Percentiles rank a stretch among this genome's conserved stretches.
phyloP scores from a whole-genome alignment of 1,140 invertebrate species.

The Eriocheir sinensis region DNA sequence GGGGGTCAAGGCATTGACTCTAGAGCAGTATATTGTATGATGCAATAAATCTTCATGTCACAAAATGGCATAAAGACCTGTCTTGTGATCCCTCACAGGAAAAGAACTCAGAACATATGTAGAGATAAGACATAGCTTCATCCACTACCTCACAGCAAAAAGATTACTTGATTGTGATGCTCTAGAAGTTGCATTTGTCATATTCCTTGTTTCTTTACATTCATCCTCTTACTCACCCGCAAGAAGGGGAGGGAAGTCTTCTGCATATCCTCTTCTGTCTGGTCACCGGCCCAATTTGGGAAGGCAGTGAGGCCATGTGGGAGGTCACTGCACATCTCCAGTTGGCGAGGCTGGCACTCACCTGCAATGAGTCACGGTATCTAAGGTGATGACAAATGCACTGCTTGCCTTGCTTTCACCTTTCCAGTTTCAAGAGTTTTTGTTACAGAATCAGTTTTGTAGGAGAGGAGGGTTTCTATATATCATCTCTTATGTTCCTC shows the following conservation, averaged over 20 bases:
- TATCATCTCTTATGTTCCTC: too few species aligned
- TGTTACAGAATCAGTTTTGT: too few species aligned
- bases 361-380: neutral
- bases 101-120: neutral
- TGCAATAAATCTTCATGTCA: too few species aligned
- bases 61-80: too few species aligned
- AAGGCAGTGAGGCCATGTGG: conserved; percentile 54
- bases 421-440: too few species aligned
- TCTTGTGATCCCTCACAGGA: neutral
- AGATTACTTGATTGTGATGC: too few species aligned
- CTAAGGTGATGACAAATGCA: neutral
- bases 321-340: conserved; percentile 59
- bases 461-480: too few species aligned
- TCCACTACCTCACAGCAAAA: too few species aligned
- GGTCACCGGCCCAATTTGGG: conserved; percentile 69
- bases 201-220: too few species aligned
- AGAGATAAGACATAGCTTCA: too few species aligned
- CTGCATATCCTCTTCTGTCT: conserved; percentile 28
- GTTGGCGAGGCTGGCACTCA: conserved; percentile 46
- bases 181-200: too few species aligned
- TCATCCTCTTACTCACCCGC: conserved; percentile 33
- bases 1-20: neutral
- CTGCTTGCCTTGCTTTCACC: neutral
- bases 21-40: too few species aligned
- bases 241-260: conserved; percentile 80